These are phyloP conservation scores for Otis tarda DNA, from an alignment of 2,113 vertebrate genomes.

Conservation along the genomic window DNA sequence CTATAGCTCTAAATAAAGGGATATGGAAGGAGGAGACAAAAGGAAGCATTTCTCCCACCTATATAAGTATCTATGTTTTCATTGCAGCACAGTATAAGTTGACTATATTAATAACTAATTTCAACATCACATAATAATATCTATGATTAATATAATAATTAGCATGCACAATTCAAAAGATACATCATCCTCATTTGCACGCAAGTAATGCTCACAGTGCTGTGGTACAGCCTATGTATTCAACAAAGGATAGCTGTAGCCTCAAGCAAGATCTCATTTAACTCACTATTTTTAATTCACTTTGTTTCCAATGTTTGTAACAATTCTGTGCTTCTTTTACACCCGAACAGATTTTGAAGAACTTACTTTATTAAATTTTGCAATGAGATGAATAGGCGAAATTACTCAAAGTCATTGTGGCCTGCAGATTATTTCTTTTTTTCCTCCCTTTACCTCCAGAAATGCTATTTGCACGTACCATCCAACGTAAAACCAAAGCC, in stretches of 20 bases:
- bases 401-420: background rate
- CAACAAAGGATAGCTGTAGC: rapidly evolving
- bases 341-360: background rate
- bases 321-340: background rate
- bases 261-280: background rate
- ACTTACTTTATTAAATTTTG: background rate
- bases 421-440: background rate
- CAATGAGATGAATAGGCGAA: background rate
- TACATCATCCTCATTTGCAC: background rate
- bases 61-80: background rate
- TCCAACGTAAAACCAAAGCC: background rate
- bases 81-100: background rate
- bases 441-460: background rate
- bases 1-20: background rate
- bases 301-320: background rate
- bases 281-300: background rate
- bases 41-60: background rate
- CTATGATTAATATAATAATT: background rate
- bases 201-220: rapidly evolving
- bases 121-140: background rate
- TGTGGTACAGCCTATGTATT: background rate
- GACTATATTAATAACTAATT: background rate
- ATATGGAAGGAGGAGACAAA: background rate
- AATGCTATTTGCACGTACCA: rapidly evolving
- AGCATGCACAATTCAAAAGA: background rate